Base-by-base conservation (phyloP, 2,797 vertebrate species). In the Synanceia verrucosa region DNA sequence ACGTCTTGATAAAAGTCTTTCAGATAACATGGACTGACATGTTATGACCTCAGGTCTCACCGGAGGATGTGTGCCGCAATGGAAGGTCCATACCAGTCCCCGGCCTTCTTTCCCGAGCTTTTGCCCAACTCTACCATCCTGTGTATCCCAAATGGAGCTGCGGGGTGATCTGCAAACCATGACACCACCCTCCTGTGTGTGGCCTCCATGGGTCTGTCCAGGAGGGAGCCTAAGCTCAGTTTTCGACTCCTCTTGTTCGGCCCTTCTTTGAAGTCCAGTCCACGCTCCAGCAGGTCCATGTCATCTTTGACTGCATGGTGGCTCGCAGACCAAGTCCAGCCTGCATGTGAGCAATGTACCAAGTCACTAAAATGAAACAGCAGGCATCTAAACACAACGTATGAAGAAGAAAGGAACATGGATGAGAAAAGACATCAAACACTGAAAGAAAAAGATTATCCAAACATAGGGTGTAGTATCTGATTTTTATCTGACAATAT, bases 81-180 rank as follows among this genome's bases (percentile, higher is more conserved):
- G 43, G 95, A 94, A 0, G 97, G 97, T 1, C 97, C 96, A 3
- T 97, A 97, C 97, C 97, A 98, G 90, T 98, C 96, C 0, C 97
- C 97, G 0, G 96, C 96, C 73, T 91, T 95, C 86, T 95, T 96
- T 85, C 96, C 96, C 0, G 94, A 94, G 78, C 91, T 93, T 78
- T 72, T 89, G 0, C 97, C 96, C 10, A 95, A 73, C 46, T 94
- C 92, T 68, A 98, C 95, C 56, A 98, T 87, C 53, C 65, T 90
- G 74, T 97, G 97, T 12, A 98, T 92, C 16, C 97, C 94, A 3
- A 97, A 96, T 0, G 95, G 94, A 2, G 96, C 92, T 0, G 46
- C 34, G 0, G 95, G 95, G 9, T 86, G 79, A 84, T 98, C 97
- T 0, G 93, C 92, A 2, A 97, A 96, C 96, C 95, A 97, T 1